Evolutionary conservation across 1,140 invertebrate species (phyloP).

Genomic region (Megalonaias nervosa): DNA sequence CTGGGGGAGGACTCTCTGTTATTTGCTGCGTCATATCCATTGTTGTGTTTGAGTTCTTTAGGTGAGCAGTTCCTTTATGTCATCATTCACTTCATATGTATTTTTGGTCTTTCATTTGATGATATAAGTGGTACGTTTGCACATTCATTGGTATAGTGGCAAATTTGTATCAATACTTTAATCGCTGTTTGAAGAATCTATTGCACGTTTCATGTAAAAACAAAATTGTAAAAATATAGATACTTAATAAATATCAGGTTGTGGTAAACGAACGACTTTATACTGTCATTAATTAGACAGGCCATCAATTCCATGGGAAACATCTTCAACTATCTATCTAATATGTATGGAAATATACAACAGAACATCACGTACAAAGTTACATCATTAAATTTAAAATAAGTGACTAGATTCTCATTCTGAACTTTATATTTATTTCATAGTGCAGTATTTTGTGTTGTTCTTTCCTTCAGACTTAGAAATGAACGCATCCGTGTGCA

Average conservation of each 20-base stretch:
- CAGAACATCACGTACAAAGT: too few species aligned
- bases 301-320: too few species aligned
- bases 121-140: not conserved
- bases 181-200: not conserved
- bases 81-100: not conserved
- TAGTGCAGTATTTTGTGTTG: not conserved
- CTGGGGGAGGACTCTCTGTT: slow-evolving; percentile 57
- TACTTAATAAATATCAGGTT: not conserved
- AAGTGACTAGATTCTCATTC: not conserved
- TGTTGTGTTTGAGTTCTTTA: slow-evolving; percentile 59
- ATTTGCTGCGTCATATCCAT: slow-evolving; percentile 56
- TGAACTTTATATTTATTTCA: not conserved
- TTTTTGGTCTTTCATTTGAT: not conserved
- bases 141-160: not conserved
- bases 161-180: not conserved
- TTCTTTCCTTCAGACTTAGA: slow-evolving; percentile 39
- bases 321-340: too few species aligned
- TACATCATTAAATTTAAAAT: not conserved
- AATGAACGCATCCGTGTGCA: slow-evolving; percentile 61
- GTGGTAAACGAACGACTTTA: too few species aligned
- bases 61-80: slow-evolving; percentile 34
- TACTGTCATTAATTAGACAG: too few species aligned
- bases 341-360: too few species aligned
- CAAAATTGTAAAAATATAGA: not conserved
- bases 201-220: not conserved